Percentiles rank a stretch among this genome's conserved stretches.
These are phyloP conservation scores for Drosophila gaucha DNA, from an alignment of 2,888 invertebrate species.

Conservation along the genomic window DNA sequence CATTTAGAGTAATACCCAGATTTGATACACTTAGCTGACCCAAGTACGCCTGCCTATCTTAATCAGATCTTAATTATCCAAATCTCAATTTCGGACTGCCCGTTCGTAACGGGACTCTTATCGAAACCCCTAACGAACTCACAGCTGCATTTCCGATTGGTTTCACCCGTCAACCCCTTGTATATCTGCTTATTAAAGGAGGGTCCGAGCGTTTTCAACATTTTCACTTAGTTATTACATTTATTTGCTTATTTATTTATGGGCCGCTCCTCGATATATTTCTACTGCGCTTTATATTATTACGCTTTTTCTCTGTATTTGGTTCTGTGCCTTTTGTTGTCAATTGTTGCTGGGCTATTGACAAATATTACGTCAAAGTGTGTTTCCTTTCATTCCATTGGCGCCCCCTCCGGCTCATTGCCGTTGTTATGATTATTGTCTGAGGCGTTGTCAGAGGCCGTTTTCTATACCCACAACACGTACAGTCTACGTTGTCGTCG, in stretches of 20 bases:
- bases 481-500: conserved; percentile 51
- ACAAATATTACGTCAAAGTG: conserved; percentile 66
- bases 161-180: conserved; percentile 12
- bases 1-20: conserved; percentile 28
- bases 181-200: not conserved
- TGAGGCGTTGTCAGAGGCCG: conserved; percentile 55
- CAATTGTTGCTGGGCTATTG: conserved; percentile 74
- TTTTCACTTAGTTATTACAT: conserved; percentile 74
- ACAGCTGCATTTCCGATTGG: conserved; percentile 40
- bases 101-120: too few relatives aligned
- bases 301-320: not conserved
- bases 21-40: conserved; percentile 9
- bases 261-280: conserved; percentile 19
- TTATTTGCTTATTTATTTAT: conserved; percentile 71
- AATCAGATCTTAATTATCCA: conserved; percentile 59
- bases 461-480: conserved; percentile 75
- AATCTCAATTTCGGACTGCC: conserved; percentile 17
- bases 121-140: conserved; percentile 10
- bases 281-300: not conserved
- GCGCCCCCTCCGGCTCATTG: conserved; percentile 36
- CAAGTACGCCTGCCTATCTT: conserved; percentile 26
- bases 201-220: conserved; percentile 26
- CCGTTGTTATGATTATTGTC: conserved; percentile 75
- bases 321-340: conserved; percentile 48
- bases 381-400: not conserved